Percentiles rank a stretch among this genome's conserved stretches.
Evolutionary conservation across 2,888 invertebrate species (phyloP).

Genomic region (Itoplectis maculator): DNA sequence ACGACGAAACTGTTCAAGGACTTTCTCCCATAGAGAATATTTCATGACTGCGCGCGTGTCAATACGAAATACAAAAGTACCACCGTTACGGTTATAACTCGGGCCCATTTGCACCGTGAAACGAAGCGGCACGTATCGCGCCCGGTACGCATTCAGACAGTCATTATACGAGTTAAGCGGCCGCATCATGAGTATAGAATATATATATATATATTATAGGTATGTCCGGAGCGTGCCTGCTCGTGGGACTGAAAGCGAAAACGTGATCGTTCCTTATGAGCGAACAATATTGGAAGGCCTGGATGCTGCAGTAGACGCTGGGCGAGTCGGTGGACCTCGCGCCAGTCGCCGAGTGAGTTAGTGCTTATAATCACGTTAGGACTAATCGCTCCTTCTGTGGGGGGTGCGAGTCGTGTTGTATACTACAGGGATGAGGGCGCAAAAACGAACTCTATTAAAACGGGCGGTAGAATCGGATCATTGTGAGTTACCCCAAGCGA

Average conservation of each 20-base stretch:
- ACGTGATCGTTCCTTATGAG: background rate
- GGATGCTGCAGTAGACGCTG: constrained; percentile 3
- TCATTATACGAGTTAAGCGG: constrained; percentile 68
- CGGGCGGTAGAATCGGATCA: constrained; percentile 30
- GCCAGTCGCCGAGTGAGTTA: constrained; percentile 76
- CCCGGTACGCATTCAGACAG: constrained; percentile 63
- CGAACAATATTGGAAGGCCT: constrained; percentile 50
- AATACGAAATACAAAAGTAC: constrained; percentile 40
- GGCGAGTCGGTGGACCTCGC: constrained; percentile 40
- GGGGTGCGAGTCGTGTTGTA: constrained; percentile 71
- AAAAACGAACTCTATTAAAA: constrained; percentile 56
- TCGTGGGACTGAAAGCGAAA: constrained; percentile 48
- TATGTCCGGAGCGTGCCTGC: constrained; percentile 54
- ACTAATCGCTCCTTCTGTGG: constrained; percentile 78
- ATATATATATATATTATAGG: constrained; percentile 61
- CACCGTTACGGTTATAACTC: constrained; percentile 51
- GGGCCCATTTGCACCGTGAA: constrained; percentile 69
- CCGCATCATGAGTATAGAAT: constrained; percentile 56
- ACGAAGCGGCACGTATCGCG: constrained; percentile 65
- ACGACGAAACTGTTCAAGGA: background rate
- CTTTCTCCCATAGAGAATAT: background rate
- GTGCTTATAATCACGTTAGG: constrained; percentile 81
- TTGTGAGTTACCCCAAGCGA: constrained; percentile 24
- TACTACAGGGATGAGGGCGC: constrained; percentile 71
- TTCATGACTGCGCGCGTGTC: constrained; percentile 19